Evolutionary conservation across 2,113 vertebrate genomes (phyloP), one percentile per base, ranked within the genome.

Genomic region (Microcebus jonahi): DNA sequence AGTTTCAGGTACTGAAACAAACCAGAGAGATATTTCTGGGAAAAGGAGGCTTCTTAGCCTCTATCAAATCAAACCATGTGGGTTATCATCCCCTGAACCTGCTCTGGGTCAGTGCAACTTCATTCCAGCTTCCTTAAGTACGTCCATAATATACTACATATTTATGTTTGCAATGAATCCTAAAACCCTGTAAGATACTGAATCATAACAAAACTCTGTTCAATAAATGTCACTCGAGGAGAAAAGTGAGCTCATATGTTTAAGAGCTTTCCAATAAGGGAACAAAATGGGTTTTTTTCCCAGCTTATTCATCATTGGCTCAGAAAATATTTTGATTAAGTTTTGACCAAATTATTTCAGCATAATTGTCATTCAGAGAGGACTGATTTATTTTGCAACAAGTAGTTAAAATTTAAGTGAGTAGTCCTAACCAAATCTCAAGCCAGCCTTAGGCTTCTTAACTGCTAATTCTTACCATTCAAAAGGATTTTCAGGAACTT

Each of bases 291-390:
- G 2, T 15, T 48, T 88, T 88, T 48, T 88, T 88, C 61, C 17
- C 36, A 42, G 29, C 9, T 88, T 95, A 39, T 8, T 94, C 48
- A 94, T 50, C 50, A 70, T 39, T 93, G 71, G 65, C 57, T 94
- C 70, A 94, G 68, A 92, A 96, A 94, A 87, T 86, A 95, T 59
- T 87, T 48, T 94, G 59, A 95, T 80, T 90, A 70, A 92, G 53
- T n/a, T 83, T 82, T n/a, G 57, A 83, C 23, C 55, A 68, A 87
- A 87, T 88, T 95, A 48, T 57, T 95, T 76, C 65, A 84, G 25
- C 6, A 17, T 87, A 70, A 79, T 90, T 61, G 31, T 75, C 53
- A 45, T 81, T 88, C 61, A 89, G 48, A 90, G 21, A 77, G 21
- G 18, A 91, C 29, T 65, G 76, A 61, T 88, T 93, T 86, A 70